phyloP scores from a whole-genome alignment of 2,113 vertebrate species.

The Stegostoma tigrinum region DNA sequence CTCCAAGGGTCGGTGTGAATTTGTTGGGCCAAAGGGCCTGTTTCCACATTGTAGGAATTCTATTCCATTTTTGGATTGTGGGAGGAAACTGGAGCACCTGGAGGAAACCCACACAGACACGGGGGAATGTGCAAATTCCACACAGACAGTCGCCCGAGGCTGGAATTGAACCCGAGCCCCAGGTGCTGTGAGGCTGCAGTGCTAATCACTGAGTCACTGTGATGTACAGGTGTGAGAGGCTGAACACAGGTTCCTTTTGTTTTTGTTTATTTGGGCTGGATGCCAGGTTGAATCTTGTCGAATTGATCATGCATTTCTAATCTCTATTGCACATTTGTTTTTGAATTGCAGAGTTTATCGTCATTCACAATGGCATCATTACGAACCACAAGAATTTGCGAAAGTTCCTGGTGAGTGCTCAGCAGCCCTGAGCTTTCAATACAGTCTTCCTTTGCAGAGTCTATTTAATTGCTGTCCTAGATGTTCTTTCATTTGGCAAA shows the following conservation, averaged over 20 bases:
- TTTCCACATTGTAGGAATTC: too few relatives aligned
- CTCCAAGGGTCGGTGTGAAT: too few relatives aligned
- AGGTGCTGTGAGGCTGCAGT: too few relatives aligned
- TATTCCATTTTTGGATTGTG: too few relatives aligned
- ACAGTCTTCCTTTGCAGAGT: neutral
- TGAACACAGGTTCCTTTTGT: neutral
- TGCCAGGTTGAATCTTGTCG: too few relatives aligned
- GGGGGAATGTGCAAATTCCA: too few relatives aligned
- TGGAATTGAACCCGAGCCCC: too few relatives aligned
- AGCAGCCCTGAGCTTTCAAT: neutral
- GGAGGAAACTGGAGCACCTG: too few relatives aligned
- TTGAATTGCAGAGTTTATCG: constrained; percentile 36
- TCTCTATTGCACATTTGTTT: neutral
- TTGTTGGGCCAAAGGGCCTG: too few relatives aligned
- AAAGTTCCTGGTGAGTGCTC: constrained; percentile 35
- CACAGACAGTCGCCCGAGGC: too few relatives aligned
- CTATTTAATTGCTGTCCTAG: neutral
- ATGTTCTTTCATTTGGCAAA: neutral
- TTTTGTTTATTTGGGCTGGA: neutral
- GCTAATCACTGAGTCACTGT: too few relatives aligned
- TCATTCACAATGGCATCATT: constrained; percentile 39
- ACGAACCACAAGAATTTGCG: constrained; percentile 36
- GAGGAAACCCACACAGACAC: too few relatives aligned
- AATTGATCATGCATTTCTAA: neutral
- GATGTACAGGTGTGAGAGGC: neutral